Evolutionary conservation across 2,888 invertebrate genomes (phyloP).

Genomic region (Chirona hameri): DNA sequence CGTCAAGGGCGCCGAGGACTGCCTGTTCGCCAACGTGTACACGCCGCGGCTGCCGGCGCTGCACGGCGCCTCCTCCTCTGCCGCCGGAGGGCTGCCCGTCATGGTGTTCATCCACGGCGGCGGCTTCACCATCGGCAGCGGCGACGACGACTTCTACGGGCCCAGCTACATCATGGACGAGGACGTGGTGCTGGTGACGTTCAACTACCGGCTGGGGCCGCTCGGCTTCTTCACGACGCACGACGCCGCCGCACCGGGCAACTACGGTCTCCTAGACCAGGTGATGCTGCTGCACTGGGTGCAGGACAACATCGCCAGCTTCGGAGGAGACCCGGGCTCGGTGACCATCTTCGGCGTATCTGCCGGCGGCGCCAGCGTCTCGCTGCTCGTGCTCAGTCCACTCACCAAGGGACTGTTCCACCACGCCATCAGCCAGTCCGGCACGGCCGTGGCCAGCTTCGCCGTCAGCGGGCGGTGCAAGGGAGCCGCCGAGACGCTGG

Average conservation of each 20-base stretch:
- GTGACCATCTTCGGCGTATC: constrained; percentile 91
- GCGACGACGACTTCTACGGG: constrained; percentile 63
- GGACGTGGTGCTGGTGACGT: not conserved
- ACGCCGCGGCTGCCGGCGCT: constrained; percentile 58
- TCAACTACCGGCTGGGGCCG: not conserved
- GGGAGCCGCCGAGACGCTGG: constrained; percentile 2
- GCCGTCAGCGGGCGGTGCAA: not conserved
- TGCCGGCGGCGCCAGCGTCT: constrained; percentile 89
- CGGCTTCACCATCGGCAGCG: not conserved
- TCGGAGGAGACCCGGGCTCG: constrained; percentile 85
- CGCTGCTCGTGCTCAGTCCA: constrained; percentile 64
- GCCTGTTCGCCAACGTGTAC: constrained; percentile 90
- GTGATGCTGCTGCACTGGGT: constrained; percentile 85
- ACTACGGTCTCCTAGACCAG: constrained; percentile 94
- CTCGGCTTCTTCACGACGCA: not conserved
- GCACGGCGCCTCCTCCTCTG: constrained; percentile 52
- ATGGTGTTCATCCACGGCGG: constrained; percentile 95
- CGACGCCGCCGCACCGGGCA: constrained; percentile 74
- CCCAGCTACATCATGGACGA: constrained; percentile 84
- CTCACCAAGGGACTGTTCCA: not conserved
- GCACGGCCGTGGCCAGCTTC: not conserved
- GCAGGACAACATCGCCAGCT: constrained; percentile 77
- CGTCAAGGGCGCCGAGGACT: constrained; percentile 64
- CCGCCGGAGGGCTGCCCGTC: constrained; percentile 59
- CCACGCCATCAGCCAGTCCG: not conserved